Evolutionary conservation across 1,140 invertebrate species (phyloP).

Genomic region (Stegodyphus mimosarum): DNA sequence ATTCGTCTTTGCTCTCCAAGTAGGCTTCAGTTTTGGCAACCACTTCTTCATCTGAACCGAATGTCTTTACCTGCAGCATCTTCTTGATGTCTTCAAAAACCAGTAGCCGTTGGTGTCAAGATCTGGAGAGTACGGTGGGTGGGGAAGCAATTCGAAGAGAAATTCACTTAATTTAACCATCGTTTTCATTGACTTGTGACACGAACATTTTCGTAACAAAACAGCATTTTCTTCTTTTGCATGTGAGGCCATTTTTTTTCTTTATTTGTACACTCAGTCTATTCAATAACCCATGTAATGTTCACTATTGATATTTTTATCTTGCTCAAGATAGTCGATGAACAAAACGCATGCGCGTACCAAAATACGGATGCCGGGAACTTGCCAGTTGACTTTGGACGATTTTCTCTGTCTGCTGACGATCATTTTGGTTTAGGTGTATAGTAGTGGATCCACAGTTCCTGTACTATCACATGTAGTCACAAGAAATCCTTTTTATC

Average conservation of each 20-base stretch:
- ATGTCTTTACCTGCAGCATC: too few relatives aligned
- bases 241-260: conserved; percentile 5
- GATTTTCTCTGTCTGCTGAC: neutral
- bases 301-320: neutral
- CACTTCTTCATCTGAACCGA: too few relatives aligned
- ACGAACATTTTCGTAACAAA: conserved; percentile 24
- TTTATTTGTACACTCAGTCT: neutral
- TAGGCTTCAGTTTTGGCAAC: too few relatives aligned
- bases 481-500: too few relatives aligned
- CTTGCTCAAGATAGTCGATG: neutral
- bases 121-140: conserved; percentile 67
- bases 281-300: conserved; percentile 19
- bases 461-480: too few relatives aligned
- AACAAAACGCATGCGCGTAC: neutral
- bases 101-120: conserved; percentile 66
- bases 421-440: too few relatives aligned
- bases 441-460: too few relatives aligned
- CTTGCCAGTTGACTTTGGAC: neutral
- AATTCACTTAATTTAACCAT: conserved; percentile 33
- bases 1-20: too few relatives aligned
- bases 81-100: neutral
- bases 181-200: conserved; percentile 31
- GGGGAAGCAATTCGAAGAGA: conserved; percentile 44
- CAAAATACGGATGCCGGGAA: conserved; percentile 1
- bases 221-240: conserved; percentile 23